These are phyloP conservation scores for Adineta ricciae DNA, from an alignment of 2,888 invertebrate species.

Conservation along the genomic window DNA sequence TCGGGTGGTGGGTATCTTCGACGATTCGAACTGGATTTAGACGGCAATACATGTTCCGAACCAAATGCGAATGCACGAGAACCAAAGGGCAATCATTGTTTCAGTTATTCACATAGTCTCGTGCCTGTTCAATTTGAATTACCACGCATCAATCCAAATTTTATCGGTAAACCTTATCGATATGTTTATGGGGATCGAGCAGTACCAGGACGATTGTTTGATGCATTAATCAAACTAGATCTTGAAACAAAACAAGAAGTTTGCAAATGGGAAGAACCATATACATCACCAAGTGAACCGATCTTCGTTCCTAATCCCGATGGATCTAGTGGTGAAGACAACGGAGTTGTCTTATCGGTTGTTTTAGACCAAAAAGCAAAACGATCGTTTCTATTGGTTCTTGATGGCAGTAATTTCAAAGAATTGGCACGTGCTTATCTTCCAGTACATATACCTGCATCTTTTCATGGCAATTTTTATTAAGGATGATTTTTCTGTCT, in stretches of 20 bases:
- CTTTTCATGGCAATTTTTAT: constrained; percentile 44
- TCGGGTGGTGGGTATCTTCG: background rate
- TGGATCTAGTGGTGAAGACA: constrained; percentile 39
- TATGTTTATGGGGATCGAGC: background rate
- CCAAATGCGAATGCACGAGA: background rate
- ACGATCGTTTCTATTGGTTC: constrained; percentile 40
- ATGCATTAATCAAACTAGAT: constrained; percentile 14
- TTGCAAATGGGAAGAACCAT: background rate
- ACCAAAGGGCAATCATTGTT: background rate
- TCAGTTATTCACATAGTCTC: background rate
- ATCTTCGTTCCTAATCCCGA: constrained; percentile 41
- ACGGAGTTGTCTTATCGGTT: constrained; percentile 42
- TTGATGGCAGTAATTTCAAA: constrained; percentile 41
- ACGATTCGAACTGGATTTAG: background rate
- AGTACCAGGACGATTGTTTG: background rate
- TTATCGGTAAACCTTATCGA: background rate
- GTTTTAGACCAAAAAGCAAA: constrained; percentile 39
- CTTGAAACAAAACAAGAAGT: background rate
- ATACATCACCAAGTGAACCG: constrained; percentile 37
- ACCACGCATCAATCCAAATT: background rate
- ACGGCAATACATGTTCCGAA: background rate
- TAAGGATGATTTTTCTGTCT: background rate
- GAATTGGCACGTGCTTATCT: constrained; percentile 39
- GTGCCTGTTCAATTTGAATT: background rate
- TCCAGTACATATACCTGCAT: constrained; percentile 42